Base-by-base conservation (phyloP, 2,797 vertebrate species). In the Brachyrhaphis roseni region DNA sequence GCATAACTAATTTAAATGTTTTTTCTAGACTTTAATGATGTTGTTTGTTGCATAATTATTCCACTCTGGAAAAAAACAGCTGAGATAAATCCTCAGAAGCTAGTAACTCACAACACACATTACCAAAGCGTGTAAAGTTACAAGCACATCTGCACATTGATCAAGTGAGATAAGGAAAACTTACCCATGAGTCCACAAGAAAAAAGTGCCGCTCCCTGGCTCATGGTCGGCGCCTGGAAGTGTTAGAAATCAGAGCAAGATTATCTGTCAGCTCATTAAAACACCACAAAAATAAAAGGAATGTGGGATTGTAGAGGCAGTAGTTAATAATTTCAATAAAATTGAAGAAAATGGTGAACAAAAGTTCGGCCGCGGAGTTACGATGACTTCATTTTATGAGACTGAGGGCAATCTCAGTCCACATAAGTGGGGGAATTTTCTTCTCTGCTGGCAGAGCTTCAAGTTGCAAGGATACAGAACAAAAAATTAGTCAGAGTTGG, bases 171-270 rank as follows among this genome's bases (percentile, higher is more conserved):
- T 45, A 20, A 23, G 34, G 59, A 64, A 75, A 68, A 95, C 97
- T 98, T 94, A 99, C 98, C 98, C 97, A 97, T 97, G 92, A 98
- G 91, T 96, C 97, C 97, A 88, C 96, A 97, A 86, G 98, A 97
- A 96, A 98, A 97, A 88, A 98, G 97, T 76, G 97, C 95, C 43
- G 97, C 95, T 91, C 98, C 97, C 94, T 97, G 97, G 96, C 96
- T 99, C 98, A 98, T 98, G 97, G 95, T 97, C 91, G 95, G 95
- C 88, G 96, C 95, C 95, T 96, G 95, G 87, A 95, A 95, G 97
- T 98, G 95, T 84, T 93, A 94, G 95, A 89, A 95, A 68, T 66
- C 93, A 91, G 92, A 91, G 92, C 87, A 94, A 86, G 83, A 80
- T 75, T 78, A 57, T 82, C 41, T 1, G 66, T 89, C 28, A 81